Base-by-base conservation (phyloP, 2,888 invertebrate species). In the Bellardia bayeri region DNA sequence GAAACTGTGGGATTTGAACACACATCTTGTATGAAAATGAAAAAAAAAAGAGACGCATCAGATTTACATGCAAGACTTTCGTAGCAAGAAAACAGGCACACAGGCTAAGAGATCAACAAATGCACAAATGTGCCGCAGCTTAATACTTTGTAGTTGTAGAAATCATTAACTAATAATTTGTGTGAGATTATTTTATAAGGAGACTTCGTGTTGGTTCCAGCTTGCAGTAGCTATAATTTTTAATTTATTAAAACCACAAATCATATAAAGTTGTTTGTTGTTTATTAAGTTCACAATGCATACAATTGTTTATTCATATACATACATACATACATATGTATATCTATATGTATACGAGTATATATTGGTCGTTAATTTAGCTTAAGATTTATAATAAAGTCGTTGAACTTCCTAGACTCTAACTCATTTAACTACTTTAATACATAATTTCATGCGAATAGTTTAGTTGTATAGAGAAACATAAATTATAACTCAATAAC, bases 321-420 rank as follows among this genome's bases (percentile, higher is more conserved):
- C 6, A 3, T 6, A 37, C 37, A 37, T 37, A 37, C 37, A 45
- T 42, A 42, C 42, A 42, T 40, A 40, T 40, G 8, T 40, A 7
- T 40, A 40, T 5, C 0, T 2, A 40, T 40, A 7, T 40, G 8
- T 40, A 40, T 40, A 7, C 2, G 2, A 40, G 23, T 49, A 45
- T 49, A 45, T n/a, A 6, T 7, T 23, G 23, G 30, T 49, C 14
- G 8, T 23, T 23, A 23, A 68, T 33, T 51, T 30, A 51, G 58
- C 5, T 69, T 40, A 71, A 45, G 7, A 79, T 71, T 63, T 68
- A 66, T 9, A 58, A 71, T 16, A 68, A 13, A 82, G 82, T 82
- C 82, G 49, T 82, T 82, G 82, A 82, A 82, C 82, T 82, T 82
- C 66, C 37, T 74, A 66, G n/a, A 81, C 42, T 61, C 68, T 58